These are phyloP conservation scores for Hydraecia micacea DNA, from an alignment of 2,888 invertebrate genomes.

Conservation along the genomic window DNA sequence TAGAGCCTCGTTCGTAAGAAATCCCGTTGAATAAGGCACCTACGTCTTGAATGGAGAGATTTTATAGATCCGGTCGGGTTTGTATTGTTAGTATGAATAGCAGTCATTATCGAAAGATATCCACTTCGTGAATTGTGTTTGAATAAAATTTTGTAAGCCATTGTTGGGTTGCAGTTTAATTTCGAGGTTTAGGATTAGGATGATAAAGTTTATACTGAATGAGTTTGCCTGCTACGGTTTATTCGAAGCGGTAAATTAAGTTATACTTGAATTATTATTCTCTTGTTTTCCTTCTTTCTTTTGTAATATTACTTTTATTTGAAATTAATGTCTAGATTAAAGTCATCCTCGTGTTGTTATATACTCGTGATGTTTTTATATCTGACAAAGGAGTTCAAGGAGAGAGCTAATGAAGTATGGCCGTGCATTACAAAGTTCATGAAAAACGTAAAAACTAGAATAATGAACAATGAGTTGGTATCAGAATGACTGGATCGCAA, in stretches of 20 bases:
- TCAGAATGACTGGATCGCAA: no score
- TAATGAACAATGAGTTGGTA: neutral
- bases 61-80: slow-evolving; percentile 80
- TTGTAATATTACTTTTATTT: neutral
- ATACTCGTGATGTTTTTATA: neutral
- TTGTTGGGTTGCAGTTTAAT: slow-evolving; percentile 63
- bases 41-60: slow-evolving; percentile 81
- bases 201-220: slow-evolving; percentile 8
- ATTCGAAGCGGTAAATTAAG: slow-evolving; percentile 7
- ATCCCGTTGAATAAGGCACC: slow-evolving; percentile 83
- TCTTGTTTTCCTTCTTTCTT: neutral
- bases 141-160: slow-evolving; percentile 71
- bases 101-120: slow-evolving; percentile 81
- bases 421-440: neutral
- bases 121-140: slow-evolving; percentile 73
- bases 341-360: neutral
- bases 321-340: neutral
- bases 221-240: slow-evolving; percentile 27
- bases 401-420: neutral
- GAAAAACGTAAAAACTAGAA: neutral
- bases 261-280: neutral
- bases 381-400: neutral
- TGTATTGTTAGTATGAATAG: slow-evolving; percentile 84
- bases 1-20: slow-evolving; percentile 80
- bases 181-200: slow-evolving; percentile 26